Evolutionary conservation across 2,113 vertebrate genomes (phyloP).

Genomic region (Sylvia atricapilla): DNA sequence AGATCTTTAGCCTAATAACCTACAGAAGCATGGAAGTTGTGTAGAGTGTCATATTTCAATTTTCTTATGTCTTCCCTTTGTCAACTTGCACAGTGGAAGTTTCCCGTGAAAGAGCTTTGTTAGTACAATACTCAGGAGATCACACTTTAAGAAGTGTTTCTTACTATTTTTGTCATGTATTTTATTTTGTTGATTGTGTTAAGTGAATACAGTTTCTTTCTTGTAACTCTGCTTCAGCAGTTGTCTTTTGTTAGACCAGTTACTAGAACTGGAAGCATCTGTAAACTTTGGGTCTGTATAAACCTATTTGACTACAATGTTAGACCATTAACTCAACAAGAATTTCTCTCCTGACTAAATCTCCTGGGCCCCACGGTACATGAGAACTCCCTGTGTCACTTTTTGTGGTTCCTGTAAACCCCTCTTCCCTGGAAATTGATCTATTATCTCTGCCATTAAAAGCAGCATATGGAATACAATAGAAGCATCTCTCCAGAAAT

Average conservation of each 20-base stretch:
- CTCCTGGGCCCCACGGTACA: background rate
- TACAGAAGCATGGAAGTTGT: background rate
- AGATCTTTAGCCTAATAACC: background rate
- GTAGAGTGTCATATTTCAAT: background rate
- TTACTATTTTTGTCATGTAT: background rate
- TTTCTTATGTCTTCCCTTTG: background rate
- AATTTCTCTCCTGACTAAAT: background rate
- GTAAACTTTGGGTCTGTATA: background rate
- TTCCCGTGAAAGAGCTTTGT: background rate
- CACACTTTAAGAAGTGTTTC: background rate
- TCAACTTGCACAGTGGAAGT: fast-evolving
- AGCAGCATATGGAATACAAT: fast-evolving
- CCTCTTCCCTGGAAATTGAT: background rate
- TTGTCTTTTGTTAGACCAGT: background rate
- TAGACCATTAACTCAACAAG: background rate
- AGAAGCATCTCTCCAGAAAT: background rate
- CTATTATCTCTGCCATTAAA: background rate
- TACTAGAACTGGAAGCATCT: background rate
- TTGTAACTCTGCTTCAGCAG: background rate
- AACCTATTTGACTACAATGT: background rate
- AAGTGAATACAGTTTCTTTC: background rate
- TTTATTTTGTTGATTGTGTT: background rate
- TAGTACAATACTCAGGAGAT: background rate
- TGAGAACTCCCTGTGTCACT: background rate
- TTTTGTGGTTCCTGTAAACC: background rate